These are phyloP conservation scores for Corbicula japonica DNA, from an alignment of 2,888 invertebrate species.

Conservation along the genomic window DNA sequence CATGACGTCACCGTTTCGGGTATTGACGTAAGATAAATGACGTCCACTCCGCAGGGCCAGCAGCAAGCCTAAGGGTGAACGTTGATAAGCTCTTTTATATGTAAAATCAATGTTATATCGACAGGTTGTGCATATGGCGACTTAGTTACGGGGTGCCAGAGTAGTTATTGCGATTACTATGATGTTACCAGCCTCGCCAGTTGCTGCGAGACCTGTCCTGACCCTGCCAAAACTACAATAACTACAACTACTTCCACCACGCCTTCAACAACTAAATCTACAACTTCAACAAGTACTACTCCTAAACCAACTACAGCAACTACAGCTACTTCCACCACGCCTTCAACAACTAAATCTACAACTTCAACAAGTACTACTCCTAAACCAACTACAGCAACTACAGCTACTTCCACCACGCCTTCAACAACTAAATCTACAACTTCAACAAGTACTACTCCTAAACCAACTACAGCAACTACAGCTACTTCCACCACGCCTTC, in stretches of 20 bases:
- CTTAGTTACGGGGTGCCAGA: slow-evolving; percentile 61
- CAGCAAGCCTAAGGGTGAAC: neutral
- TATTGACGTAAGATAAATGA: neutral
- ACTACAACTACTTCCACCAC: too few relatives aligned
- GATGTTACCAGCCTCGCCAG: neutral
- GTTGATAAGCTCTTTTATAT: neutral
- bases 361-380: too few relatives aligned
- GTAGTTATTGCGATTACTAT: slow-evolving; percentile 42
- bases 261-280: too few relatives aligned
- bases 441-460: slow-evolving; percentile 30
- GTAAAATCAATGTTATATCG: neutral
- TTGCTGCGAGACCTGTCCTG: slow-evolving; percentile 63
- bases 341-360: too few relatives aligned
- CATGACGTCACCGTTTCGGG: neutral
- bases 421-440: too few relatives aligned
- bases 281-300: too few relatives aligned
- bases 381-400: too few relatives aligned
- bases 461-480: slow-evolving; percentile 26
- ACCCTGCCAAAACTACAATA: slow-evolving; percentile 27
- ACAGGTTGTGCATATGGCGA: slow-evolving; percentile 76
- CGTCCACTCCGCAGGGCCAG: neutral
- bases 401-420: too few relatives aligned
- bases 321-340: too few relatives aligned
- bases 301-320: too few relatives aligned
- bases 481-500: slow-evolving; percentile 35